A percentile compares a stretch with the other conserved stretches of the same genome.
These are phyloP conservation scores for Chinchilla lanigera DNA, from an alignment of 2,113 vertebrate genomes.

Conservation along the genomic window DNA sequence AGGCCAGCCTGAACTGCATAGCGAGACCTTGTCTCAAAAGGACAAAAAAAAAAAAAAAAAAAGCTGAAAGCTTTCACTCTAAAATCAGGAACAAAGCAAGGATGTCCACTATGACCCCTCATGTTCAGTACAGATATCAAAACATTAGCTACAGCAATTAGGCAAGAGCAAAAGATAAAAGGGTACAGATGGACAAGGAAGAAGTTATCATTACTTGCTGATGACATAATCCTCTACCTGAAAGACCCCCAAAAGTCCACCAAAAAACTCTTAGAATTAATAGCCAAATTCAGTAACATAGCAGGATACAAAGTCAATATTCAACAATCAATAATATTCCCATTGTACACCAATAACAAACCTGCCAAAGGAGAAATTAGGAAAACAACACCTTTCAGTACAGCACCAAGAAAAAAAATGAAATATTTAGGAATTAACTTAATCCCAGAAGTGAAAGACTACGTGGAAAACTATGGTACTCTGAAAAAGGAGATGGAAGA, in stretches of 20 bases:
- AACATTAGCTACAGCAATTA: not conserved
- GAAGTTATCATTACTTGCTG: not conserved
- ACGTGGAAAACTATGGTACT: not conserved
- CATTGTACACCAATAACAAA: not conserved
- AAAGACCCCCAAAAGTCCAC: not conserved
- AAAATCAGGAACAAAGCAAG: not conserved
- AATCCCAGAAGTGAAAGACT: not conserved
- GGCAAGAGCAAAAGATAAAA: not conserved
- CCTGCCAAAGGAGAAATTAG: not conserved
- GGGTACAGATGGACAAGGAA: not conserved
- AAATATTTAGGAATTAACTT: not conserved
- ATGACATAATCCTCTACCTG: too few species aligned
- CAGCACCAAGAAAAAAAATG: not conserved
- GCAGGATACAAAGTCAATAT: not conserved
- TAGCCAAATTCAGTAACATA: not conserved
- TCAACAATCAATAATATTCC: not conserved
- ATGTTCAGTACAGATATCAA: not conserved
- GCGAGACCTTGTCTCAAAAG: too few species aligned
- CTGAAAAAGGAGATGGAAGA: not conserved
- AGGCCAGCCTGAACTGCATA: too few species aligned
- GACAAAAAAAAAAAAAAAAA: too few species aligned
- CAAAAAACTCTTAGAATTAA: not conserved
- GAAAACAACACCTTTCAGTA: not conserved
- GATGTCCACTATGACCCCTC: too few species aligned
- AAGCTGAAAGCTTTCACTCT: not conserved